Evolutionary conservation across 2,797 vertebrate species (phyloP).

Genomic region (Euphonia xanthogaster): DNA sequence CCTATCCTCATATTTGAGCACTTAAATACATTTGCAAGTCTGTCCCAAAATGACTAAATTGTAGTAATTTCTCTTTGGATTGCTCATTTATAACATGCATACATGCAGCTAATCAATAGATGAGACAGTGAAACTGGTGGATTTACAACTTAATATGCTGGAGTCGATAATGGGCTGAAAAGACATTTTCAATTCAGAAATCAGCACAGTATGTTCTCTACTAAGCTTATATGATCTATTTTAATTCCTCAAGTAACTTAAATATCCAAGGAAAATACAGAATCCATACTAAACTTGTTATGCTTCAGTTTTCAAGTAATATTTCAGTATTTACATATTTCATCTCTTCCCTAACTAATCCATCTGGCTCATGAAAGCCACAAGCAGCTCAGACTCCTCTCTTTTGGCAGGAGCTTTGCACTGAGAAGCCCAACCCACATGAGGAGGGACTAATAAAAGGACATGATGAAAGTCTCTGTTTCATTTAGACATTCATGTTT

Average conservation of each 20-base stretch:
- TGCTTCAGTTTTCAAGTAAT: conserved; percentile 38
- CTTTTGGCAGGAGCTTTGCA: not conserved
- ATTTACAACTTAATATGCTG: conserved; percentile 70
- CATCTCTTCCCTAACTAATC: not conserved
- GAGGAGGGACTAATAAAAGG: not conserved
- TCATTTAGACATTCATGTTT: not conserved
- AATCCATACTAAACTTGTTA: conserved; percentile 35
- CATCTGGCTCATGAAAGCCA: not conserved
- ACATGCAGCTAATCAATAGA: conserved; percentile 67
- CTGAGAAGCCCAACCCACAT: not conserved
- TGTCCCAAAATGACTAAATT: conserved; percentile 22
- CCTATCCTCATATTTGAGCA: not conserved
- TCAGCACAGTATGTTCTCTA: conserved; percentile 45
- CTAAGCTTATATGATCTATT: conserved; percentile 49
- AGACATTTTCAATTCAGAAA: conserved; percentile 33
- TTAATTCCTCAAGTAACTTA: conserved; percentile 55
- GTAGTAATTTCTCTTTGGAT: conserved; percentile 50
- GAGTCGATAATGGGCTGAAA: conserved; percentile 58
- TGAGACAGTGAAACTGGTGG: conserved; percentile 50
- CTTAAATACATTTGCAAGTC: not conserved
- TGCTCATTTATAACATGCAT: conserved; percentile 63
- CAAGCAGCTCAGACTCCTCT: not conserved
- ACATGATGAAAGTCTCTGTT: not conserved
- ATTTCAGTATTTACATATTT: not conserved
- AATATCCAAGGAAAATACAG: conserved; percentile 36